These are phyloP conservation scores for Sapayoa aenigma DNA, from an alignment of 2,113 vertebrate species.

Conservation along the genomic window DNA sequence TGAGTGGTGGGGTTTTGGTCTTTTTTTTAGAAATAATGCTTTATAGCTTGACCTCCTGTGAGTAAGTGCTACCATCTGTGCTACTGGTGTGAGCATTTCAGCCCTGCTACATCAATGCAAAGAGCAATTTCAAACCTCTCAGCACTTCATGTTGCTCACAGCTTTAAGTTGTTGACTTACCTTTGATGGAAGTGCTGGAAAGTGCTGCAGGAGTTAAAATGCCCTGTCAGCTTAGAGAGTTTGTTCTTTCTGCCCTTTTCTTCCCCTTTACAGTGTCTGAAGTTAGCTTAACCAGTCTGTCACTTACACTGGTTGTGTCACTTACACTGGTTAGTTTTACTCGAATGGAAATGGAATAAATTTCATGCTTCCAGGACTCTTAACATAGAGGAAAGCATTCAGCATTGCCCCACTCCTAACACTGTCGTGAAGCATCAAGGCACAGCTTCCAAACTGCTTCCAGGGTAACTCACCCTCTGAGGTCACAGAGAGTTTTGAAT, in stretches of 20 bases:
- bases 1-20: background rate
- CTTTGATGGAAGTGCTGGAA: background rate
- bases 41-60: background rate
- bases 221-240: background rate
- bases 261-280: background rate
- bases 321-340: background rate
- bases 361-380: background rate
- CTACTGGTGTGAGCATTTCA: background rate
- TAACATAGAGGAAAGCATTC: background rate
- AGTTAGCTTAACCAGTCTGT: background rate
- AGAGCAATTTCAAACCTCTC: background rate
- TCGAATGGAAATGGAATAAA: background rate
- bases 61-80: background rate
- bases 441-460: background rate
- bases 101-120: background rate
- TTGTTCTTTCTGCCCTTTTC: background rate
- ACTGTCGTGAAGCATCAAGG: background rate
- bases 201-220: background rate
- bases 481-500: background rate
- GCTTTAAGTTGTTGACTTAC: background rate
- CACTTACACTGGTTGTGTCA: rapidly evolving
- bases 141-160: background rate
- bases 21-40: background rate
- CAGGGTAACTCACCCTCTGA: background rate
- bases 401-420: background rate